Evolutionary conservation across 2,888 invertebrate species (phyloP).

Genomic region (Ochropacha duplaris): DNA sequence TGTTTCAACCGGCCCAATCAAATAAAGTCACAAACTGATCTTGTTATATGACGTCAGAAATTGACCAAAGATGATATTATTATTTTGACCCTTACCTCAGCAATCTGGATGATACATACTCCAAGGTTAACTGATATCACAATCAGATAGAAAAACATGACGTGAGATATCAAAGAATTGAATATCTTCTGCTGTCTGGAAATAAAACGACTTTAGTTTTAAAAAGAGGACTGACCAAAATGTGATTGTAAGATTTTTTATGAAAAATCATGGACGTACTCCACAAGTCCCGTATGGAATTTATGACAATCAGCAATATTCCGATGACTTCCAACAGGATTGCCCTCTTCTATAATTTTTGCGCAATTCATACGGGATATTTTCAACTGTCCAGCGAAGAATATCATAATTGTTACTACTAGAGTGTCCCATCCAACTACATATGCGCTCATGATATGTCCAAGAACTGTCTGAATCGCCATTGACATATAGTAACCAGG

Average conservation of each 20-base stretch:
- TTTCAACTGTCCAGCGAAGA: conserved; percentile 61
- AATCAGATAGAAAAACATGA: conserved; percentile 62
- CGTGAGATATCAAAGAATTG: conserved; percentile 52
- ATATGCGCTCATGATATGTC: conserved; percentile 50
- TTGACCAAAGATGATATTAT: background rate
- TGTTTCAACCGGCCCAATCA: no score
- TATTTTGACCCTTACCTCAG: conserved; percentile 38
- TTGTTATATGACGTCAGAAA: no score
- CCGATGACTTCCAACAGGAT: conserved; percentile 28
- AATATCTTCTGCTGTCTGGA: conserved; percentile 53
- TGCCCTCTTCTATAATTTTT: conserved; percentile 28
- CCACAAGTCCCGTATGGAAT: conserved; percentile 42
- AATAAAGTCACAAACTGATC: no score
- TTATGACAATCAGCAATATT: conserved; percentile 54
- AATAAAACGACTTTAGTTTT: conserved; percentile 10
- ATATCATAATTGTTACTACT: conserved; percentile 59
- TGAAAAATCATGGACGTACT: conserved; percentile 30
- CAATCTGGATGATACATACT: conserved; percentile 57
- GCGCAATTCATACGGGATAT: conserved; percentile 44
- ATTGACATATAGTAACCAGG: conserved; percentile 58
- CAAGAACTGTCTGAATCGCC: conserved; percentile 52
- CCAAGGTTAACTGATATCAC: conserved; percentile 61
- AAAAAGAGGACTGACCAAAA: background rate
- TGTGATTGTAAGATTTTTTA: background rate
- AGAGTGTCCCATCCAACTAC: conserved; percentile 61